Base-by-base conservation (phyloP, 2,113 vertebrate genomes). In the Eclectus roratus region DNA sequence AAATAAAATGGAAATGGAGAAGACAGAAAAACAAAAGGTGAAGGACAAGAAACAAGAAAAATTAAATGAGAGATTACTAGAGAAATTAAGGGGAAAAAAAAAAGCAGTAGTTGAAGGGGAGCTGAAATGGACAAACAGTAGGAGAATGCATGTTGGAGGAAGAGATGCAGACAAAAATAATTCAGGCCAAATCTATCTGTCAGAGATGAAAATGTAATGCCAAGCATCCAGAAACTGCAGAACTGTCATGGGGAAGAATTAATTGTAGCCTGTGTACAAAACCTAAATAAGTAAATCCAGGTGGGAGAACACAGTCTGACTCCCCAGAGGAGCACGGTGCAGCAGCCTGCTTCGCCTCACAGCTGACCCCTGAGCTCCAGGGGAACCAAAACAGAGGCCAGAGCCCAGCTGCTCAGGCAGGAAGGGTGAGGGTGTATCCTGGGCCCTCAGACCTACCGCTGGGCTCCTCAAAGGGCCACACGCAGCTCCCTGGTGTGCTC, bases 351-450 rank as follows among this genome's bases (percentile, higher is more conserved):
- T 14, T 1, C 0, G 47, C 25, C 27, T 35, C 47, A 28, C 39
- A 18, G n/a, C 10, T 0, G 1, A 28, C 39, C 12, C 65, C 63
- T 5, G 23, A 31, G 50, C 44, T 31, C 37, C 15, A 21, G 21
- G 19, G 19, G n/a, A 47, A 31, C 20, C 29, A 29, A 52, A 29
- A 3, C 0, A 2, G 6, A 25, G 41, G 18, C 60, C 37, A 44
- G 33, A 21, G 17, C 33, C 17, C 37, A 25, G 6, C 31, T 33
- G 41, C 31, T 35, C 27, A 37, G 0, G 2, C 10, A 13, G 61
- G 23, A 39, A 31, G 17, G 29, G 9, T 0, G 0, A 33, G 13
- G 50, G 10, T 5, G 0, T 15, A 33, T 4, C 16, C 37, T 63
- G 9, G 52, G 20, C 52, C 31, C 23, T 15, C 58, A 21, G 6